Percentiles rank a stretch among this genome's conserved stretches.
phyloP scores from a whole-genome alignment of 2,797 vertebrate species.

The Helarctos malayanus region DNA sequence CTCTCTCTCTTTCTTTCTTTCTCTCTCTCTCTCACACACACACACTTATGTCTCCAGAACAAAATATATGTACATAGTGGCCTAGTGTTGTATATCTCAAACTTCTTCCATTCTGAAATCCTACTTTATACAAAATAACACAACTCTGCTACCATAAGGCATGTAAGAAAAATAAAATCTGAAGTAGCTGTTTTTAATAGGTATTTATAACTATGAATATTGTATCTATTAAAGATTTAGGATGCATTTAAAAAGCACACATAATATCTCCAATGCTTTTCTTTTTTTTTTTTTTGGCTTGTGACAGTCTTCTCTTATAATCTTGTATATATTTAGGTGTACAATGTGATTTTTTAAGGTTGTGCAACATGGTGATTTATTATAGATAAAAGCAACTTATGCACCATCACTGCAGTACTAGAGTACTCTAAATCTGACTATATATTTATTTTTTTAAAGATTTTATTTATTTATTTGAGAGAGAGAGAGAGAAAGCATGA shows the following conservation, averaged over 20 bases:
- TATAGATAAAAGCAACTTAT: not conserved
- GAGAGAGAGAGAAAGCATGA: not conserved
- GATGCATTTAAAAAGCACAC: not conserved
- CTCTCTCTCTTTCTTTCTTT: not conserved
- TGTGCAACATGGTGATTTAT: not conserved
- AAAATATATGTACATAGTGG: not conserved
- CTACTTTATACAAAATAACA: conserved; percentile 31
- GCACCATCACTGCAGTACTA: not conserved
- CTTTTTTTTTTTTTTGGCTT: not conserved
- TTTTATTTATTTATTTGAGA: not conserved
- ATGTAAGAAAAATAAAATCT: not conserved
- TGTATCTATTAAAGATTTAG: not conserved
- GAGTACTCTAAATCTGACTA: not conserved
- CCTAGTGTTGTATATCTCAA: not conserved
- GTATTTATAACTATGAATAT: not conserved
- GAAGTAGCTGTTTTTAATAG: not conserved
- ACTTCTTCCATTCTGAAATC: not conserved
- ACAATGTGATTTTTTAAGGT: not conserved
- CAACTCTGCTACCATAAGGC: not conserved
- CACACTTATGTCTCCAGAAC: not conserved
- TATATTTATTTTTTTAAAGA: not conserved
- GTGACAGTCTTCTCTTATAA: not conserved
- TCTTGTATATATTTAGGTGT: not conserved
- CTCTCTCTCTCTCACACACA: not conserved
- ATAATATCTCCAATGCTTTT: not conserved